Evolutionary conservation across 2,888 invertebrate genomes (phyloP).

Genomic region (Ophion ventricosus): DNA sequence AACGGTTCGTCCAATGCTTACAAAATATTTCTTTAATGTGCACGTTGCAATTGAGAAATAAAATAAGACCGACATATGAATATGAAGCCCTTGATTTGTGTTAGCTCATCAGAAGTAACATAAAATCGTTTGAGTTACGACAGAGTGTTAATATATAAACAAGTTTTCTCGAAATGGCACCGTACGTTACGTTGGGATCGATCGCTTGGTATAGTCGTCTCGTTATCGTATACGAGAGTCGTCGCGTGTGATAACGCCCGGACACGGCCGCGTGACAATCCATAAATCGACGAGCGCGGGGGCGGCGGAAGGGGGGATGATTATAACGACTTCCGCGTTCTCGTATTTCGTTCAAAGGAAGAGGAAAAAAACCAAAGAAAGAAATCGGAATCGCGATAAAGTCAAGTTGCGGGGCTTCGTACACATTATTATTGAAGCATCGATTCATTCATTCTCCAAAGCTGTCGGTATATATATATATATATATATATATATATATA

Average conservation of each 20-base stretch:
- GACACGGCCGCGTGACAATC: slow-evolving; percentile 31
- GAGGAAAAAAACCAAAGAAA: not conserved
- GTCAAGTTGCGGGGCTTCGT: slow-evolving; percentile 7
- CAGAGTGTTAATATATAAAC: not conserved
- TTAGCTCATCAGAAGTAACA: not conserved
- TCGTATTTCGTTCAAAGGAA: slow-evolving; percentile 23
- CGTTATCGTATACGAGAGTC: slow-evolving; percentile 4
- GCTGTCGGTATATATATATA: not conserved
- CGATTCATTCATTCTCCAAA: slow-evolving; percentile 11
- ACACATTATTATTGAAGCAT: slow-evolving; percentile 2
- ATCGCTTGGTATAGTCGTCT: no score
- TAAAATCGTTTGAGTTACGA: not conserved
- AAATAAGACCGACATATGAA: not conserved
- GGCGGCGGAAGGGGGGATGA: not conserved
- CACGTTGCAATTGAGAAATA: no score
- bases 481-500: no score
- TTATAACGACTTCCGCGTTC: slow-evolving; percentile 43
- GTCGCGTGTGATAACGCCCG: slow-evolving; percentile 17
- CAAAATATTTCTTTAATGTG: no score
- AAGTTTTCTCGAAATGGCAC: not conserved
- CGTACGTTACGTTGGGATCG: slow-evolving; percentile 6
- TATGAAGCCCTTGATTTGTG: no score
- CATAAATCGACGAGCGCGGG: slow-evolving; percentile 28
- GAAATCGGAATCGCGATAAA: slow-evolving; percentile 5
- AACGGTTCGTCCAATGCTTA: no score